Evolutionary conservation across 2,797 vertebrate genomes (phyloP).

Genomic region (Melopsittacus undulatus): DNA sequence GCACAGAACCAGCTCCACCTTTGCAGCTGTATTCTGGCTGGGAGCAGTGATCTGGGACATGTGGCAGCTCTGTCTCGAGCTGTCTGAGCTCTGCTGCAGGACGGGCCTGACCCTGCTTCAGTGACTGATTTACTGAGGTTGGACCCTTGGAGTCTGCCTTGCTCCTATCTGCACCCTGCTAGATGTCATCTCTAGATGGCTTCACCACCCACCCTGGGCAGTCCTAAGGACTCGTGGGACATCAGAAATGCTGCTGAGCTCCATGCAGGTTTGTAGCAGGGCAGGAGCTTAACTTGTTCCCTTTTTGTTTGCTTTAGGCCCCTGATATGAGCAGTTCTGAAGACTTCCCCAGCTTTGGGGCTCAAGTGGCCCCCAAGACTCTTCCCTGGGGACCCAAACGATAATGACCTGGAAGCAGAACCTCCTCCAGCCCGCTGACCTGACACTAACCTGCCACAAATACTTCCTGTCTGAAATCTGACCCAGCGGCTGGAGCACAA

Average conservation of each 20-base stretch:
- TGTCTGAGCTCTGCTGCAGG: neutral
- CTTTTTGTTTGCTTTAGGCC: conserved; percentile 81
- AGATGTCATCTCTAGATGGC: neutral
- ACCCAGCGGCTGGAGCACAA: conserved; percentile 74
- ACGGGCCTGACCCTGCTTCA: neutral
- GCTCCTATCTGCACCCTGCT: neutral
- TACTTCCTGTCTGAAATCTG: conserved; percentile 70
- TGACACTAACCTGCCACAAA: conserved; percentile 63
- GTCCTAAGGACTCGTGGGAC: neutral
- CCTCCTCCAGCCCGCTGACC: conserved; percentile 77
- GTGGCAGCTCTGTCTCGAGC: neutral
- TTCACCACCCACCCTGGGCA: neutral
- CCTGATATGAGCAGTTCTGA: conserved; percentile 99
- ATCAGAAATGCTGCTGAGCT: neutral
- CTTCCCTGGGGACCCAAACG: conserved; percentile 99
- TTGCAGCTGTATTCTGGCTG: neutral
- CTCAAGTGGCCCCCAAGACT: conserved; percentile 90
- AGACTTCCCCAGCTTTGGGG: conserved; percentile 98
- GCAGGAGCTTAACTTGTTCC: conserved; percentile 47
- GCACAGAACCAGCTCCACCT: neutral
- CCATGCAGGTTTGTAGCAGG: neutral
- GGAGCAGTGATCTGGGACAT: neutral
- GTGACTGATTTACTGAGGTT: neutral
- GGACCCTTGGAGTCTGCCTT: neutral
- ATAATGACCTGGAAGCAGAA: conserved; percentile 84